These are phyloP conservation scores for Peromyscus leucopus DNA, from an alignment of 2,113 vertebrate genomes.

Conservation along the genomic window DNA sequence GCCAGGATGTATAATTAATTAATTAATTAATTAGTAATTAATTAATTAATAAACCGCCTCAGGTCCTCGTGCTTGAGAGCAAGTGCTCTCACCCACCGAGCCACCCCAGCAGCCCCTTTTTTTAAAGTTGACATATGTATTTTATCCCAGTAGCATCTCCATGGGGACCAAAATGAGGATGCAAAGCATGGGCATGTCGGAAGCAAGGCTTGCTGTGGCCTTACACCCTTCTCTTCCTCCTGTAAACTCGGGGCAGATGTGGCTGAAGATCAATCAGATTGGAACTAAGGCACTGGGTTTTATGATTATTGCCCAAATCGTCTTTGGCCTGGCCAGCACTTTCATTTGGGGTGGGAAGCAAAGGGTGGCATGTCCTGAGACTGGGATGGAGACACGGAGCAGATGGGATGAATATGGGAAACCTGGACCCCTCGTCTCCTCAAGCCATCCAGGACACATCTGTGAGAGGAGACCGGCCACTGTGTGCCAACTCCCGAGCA, in stretches of 20 bases:
- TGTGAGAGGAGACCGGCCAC: not conserved
- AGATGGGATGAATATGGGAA: not conserved
- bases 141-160: not conserved
- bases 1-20: not conserved
- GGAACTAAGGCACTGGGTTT: not conserved
- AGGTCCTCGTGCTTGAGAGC: not conserved
- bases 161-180: fast-evolving
- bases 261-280: not conserved
- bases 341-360: too few relatives aligned
- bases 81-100: not conserved
- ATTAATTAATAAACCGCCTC: not conserved
- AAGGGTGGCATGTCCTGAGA: not conserved
- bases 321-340: not conserved
- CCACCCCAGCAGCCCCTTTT: not conserved
- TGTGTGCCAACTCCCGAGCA: fast-evolving
- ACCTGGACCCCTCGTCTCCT: not conserved
- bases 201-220: not conserved
- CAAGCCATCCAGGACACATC: not conserved
- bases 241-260: not conserved
- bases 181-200: not conserved
- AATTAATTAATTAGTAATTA: too few relatives aligned
- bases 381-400: not conserved
- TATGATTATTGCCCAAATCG: too few relatives aligned
- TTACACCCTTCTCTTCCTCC: not conserved
- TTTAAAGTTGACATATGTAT: fast-evolving